Evolutionary conservation across 2,797 vertebrate species (phyloP), one percentile per base, ranked within the genome.

Genomic region (Ciconia nigra): DNA sequence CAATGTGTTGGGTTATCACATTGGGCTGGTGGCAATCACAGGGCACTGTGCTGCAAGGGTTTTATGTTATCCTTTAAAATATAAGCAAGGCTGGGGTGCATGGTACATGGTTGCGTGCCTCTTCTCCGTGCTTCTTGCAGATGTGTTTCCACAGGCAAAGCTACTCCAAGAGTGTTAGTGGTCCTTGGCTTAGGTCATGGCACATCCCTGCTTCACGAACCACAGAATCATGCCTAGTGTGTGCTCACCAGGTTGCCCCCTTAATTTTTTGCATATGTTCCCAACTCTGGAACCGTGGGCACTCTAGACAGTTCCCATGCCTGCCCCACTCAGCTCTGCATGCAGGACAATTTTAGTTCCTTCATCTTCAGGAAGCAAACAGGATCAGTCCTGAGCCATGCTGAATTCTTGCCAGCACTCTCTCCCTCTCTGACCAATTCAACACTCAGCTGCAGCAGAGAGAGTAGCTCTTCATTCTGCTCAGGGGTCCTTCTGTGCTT

Each of bases 401-500:
- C 13, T 66, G 91, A 76, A 55, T 89, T 95, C 89, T 77, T 96
- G 74, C 87, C 91, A 80, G 66, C 5, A 2, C n/a, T 65, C 20
- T 76, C 62, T 66, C 37, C 44, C 66, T 79, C 58, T 87, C 84
- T 42, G 55, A 80, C 65, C 86, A 91, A 72, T 88, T 86, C 69
- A 72, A 51, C 57, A 49, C 67, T 93, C 83, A 81, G 83, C 90
- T 94, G 90, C 62, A 59, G 69, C 72, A 86, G 82, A 55, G 46
- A 76, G 52, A 86, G 76, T 2, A 74, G 80, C 91, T 95, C 91
- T 94, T 95, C 59, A 66, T 80, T 76, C 84, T 80, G 82, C 63
- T 93, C 77, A 81, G 93, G 88, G 73, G 61, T 91, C 83, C 88
- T 95, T 86, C 72, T 90, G 72, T 35, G 76, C 83, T 83, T 81